Evolutionary conservation across 2,888 invertebrate species (phyloP).

Genomic region (Bimastos eiseni): DNA sequence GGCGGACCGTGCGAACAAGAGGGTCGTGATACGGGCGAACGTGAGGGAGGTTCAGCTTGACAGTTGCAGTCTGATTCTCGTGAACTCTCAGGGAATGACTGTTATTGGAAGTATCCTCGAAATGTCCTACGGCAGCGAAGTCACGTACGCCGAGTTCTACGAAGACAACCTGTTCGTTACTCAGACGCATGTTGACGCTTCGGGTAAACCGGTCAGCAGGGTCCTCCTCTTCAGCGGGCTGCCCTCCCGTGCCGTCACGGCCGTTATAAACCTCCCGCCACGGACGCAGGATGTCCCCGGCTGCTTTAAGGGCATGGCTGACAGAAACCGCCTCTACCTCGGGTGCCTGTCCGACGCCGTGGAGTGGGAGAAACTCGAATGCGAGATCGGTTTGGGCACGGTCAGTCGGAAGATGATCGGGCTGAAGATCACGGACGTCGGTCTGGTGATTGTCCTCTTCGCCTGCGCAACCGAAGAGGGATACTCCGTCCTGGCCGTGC

Average conservation of each 20-base stretch:
- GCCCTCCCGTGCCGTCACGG: not conserved
- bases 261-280: not conserved
- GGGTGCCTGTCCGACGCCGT: not conserved
- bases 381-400: not conserved
- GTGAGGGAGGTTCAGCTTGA: not conserved
- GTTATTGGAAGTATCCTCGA: conserved; percentile 13
- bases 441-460: conserved; percentile 20
- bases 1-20: not conserved
- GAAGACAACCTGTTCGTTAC: conserved; percentile 4
- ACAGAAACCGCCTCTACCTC: not conserved
- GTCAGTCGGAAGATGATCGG: conserved; percentile 16
- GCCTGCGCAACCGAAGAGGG: conserved; percentile 22
- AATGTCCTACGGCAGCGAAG: not conserved
- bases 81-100: not conserved
- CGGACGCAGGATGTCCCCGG: not conserved
- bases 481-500: not conserved
- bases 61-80: conserved; percentile 14
- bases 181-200: not conserved
- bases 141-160: conserved; percentile 16
- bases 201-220: not conserved
- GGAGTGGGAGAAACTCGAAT: not conserved
- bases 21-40: conserved; percentile 6
- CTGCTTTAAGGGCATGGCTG: not conserved
- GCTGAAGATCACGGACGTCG: conserved; percentile 27
- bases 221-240: conserved; percentile 20